These are phyloP conservation scores for Zoanthus solanderi DNA, from an alignment of 92 coral and sea anemone species.

Conservation along the genomic window DNA sequence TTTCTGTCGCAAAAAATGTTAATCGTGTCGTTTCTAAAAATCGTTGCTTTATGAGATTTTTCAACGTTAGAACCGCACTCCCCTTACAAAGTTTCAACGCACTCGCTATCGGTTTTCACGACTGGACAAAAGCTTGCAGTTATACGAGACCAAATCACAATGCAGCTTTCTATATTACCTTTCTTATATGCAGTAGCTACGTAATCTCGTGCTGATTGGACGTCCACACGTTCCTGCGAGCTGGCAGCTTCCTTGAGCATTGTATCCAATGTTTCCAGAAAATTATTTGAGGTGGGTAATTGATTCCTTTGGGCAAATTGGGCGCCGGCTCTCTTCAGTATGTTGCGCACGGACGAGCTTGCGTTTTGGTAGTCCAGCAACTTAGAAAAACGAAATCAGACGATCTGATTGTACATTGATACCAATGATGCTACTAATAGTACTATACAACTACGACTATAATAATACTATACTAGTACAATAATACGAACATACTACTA, in stretches of 20 bases:
- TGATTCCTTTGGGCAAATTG: background rate
- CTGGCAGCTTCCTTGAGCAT: background rate
- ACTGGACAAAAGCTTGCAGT: background rate
- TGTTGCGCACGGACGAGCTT: conserved; percentile 2
- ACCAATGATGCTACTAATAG: too few relatives aligned
- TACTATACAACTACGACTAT: too few relatives aligned
- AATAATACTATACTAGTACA: too few relatives aligned
- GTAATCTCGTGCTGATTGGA: background rate
- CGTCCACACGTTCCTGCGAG: background rate
- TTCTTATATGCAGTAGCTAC: background rate
- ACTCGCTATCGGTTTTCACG: background rate
- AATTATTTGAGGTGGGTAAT: background rate
- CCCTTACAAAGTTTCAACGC: too few relatives aligned
- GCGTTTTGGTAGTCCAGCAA: background rate
- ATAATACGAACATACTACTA: too few relatives aligned
- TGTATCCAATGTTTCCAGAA: background rate
- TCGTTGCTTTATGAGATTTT: too few relatives aligned
- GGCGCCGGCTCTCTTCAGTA: conserved; percentile 16
- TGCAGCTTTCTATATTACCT: background rate
- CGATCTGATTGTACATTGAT: background rate
- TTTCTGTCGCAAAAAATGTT: too few relatives aligned
- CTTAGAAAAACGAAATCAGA: background rate
- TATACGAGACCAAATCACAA: background rate
- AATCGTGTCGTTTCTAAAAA: too few relatives aligned
- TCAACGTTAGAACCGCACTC: too few relatives aligned